phyloP scores from a whole-genome alignment of 2,888 invertebrate genomes.

The Nymphalis c-album region DNA sequence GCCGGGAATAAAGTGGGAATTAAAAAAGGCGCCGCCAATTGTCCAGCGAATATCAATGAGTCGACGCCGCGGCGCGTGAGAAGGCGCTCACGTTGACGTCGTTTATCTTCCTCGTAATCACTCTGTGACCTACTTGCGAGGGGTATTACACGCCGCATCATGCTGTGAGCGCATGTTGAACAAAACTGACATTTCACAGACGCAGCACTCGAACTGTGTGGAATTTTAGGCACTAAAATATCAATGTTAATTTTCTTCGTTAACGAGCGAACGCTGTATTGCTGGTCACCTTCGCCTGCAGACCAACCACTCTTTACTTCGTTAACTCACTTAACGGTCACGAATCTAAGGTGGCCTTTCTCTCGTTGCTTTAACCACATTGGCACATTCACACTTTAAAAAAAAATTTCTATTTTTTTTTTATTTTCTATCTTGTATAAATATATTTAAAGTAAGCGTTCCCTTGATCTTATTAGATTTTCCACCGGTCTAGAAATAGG shows the following conservation, averaged over 20 bases:
- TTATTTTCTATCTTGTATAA: no score
- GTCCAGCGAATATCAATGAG: constrained; percentile 39
- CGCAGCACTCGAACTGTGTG: not conserved
- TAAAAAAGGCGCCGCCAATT: constrained; percentile 47
- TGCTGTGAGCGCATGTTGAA: not conserved
- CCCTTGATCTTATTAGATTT: no score
- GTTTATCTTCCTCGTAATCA: constrained; percentile 28
- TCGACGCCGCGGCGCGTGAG: constrained; percentile 19
- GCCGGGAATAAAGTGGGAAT: constrained; percentile 38
- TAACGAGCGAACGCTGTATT: no score
- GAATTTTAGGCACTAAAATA: not conserved
- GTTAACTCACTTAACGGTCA: no score
- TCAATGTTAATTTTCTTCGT: not conserved
- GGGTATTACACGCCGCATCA: constrained; percentile 9
- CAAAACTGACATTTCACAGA: not conserved
- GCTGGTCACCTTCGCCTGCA: no score
- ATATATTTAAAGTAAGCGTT: no score
- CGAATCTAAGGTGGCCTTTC: no score
- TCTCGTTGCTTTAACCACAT: no score
- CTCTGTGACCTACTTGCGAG: constrained; percentile 19
- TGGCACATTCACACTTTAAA: no score
- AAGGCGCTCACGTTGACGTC: constrained; percentile 17
- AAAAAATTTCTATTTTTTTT: no score
- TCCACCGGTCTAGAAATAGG: no score
- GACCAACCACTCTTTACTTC: no score